These are phyloP conservation scores for Cheilinus undulatus DNA, from an alignment of 2,113 vertebrate genomes.

Conservation along the genomic window DNA sequence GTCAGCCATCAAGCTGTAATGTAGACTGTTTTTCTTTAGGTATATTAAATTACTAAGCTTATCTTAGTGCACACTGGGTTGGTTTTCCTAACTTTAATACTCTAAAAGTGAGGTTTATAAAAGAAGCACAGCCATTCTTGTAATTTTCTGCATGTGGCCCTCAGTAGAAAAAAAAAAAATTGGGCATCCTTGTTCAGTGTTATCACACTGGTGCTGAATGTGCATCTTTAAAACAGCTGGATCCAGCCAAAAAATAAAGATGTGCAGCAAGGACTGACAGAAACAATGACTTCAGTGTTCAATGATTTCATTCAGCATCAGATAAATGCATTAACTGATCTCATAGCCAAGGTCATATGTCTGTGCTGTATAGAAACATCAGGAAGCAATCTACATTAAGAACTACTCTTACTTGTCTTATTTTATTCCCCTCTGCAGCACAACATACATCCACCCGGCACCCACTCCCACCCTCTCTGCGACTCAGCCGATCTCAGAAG, in stretches of 20 bases:
- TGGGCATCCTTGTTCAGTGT: no score
- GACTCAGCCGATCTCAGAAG: constrained; percentile 49
- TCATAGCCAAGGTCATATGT: constrained; percentile 18
- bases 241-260: constrained; percentile 24
- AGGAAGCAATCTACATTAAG: constrained; percentile 31
- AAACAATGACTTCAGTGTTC: constrained; percentile 31
- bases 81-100: no score
- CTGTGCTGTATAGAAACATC: constrained; percentile 39
- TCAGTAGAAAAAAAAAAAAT: no score
- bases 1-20: no score
- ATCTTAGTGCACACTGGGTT: no score
- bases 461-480: constrained; percentile 27
- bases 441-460: constrained; percentile 24
- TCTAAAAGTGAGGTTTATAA: no score
- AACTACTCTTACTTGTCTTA: constrained; percentile 27
- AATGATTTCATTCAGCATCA: constrained; percentile 17
- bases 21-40: no score
- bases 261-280: not conserved
- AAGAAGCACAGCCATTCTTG: no score
- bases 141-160: no score
- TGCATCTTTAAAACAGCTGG: constrained; percentile 18
- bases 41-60: no score
- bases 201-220: constrained; percentile 13
- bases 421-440: constrained; percentile 51
- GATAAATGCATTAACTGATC: constrained; percentile 44